Evolutionary conservation across 2,113 vertebrate genomes (phyloP), one percentile per base, ranked within the genome.

Genomic region (western clawed frog (Xenopus tropicalis)): DNA sequence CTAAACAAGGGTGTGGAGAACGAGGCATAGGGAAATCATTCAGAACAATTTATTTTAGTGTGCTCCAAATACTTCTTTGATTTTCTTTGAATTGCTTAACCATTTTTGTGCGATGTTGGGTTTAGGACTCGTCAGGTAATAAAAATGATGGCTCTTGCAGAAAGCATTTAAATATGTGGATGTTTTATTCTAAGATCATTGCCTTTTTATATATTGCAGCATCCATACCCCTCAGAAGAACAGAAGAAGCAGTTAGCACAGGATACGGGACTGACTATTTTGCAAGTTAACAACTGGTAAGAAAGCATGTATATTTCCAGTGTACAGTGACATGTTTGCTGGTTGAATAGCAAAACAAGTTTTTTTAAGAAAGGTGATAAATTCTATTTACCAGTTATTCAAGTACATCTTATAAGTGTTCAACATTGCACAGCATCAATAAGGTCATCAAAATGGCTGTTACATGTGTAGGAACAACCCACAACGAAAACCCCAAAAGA

Each of bases 201-300:
- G 9, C 42, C 0, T 19, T 79, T 59, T 86, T 86, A 85, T 84
- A 61, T 82, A 88, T 89, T 82, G 14, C 82, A 99, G 97, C 96
- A 99, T 90, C 97, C 97, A 77, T 99, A 99, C 89, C 97, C 97
- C 73, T 99, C 97, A 89, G 97, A 99, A 92, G 97, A 99, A 88
- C 97, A 99, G 95, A 99, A 99, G 93, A 99, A 99, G 93, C 97
- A 99, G 91, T 93, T 99, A 94, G 97, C 97, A 84, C 96, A 98
- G 90, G 97, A 99, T 92, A 99, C 97, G 57, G 97, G 97, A 89
- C 95, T 99, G 87, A 99, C 97, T 91, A 99, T 99, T 90, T 93
- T 99, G 95, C 97, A 99, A 98, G 97, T 99, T 91, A 99, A 99
- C 93, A 99, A 99, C 93, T 99, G 97, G 97, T 99, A 93, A 98